Evolutionary conservation across 2,797 vertebrate species (phyloP).

Genomic region (Furcifer pardalis): DNA sequence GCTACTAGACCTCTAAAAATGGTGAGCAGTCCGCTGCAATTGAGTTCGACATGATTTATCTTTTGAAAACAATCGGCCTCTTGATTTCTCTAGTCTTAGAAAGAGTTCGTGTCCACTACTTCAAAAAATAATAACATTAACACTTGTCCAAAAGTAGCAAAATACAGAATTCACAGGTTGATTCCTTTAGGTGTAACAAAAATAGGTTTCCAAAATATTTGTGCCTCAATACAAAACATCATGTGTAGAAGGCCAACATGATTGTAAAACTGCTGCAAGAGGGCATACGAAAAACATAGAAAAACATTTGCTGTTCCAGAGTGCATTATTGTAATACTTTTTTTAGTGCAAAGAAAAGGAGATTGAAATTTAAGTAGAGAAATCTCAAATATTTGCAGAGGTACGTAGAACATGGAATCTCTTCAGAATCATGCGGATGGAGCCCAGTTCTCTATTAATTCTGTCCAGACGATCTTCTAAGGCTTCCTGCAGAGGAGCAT

Average conservation of each 20-base stretch:
- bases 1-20: conserved; percentile 69
- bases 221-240: conserved; percentile 79
- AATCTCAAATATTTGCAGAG: conserved; percentile 86
- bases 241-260: conserved; percentile 70
- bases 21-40: conserved; percentile 60
- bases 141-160: conserved; percentile 78
- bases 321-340: conserved; percentile 71
- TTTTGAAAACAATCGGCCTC: conserved; percentile 74
- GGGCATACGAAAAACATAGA: conserved; percentile 75
- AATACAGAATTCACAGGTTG: conserved; percentile 75
- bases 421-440: conserved; percentile 94
- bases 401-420: conserved; percentile 90
- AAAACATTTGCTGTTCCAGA: conserved; percentile 74
- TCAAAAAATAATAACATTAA: conserved; percentile 73
- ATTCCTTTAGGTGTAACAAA: conserved; percentile 76
- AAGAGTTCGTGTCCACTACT: conserved; percentile 65
- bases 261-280: conserved; percentile 68
- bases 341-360: conserved; percentile 72
- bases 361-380: conserved; percentile 62
- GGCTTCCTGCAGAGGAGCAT: conserved; percentile 80
- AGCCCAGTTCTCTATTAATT: conserved; percentile 91
- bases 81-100: conserved; percentile 65
- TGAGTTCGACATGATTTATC: conserved; percentile 47
- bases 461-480: conserved; percentile 93
- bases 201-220: conserved; percentile 77